Evolutionary conservation across 2,888 invertebrate species (phyloP), one percentile per base, ranked within the genome.

Genomic region (Hanleya hanleyi): DNA sequence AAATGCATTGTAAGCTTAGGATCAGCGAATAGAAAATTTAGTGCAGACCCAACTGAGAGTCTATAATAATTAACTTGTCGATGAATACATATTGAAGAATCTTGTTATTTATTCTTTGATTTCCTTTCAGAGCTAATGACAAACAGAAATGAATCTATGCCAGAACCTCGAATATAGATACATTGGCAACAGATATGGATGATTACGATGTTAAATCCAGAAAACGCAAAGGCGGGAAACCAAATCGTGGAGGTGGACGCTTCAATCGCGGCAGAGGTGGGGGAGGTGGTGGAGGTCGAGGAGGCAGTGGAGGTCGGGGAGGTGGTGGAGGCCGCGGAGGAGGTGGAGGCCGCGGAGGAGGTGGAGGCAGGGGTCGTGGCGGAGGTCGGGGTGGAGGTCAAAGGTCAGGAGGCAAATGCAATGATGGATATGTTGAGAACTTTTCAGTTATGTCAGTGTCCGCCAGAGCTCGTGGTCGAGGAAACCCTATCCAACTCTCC

Each of bases 191-290:
- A n/a, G n/a, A 57, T 26, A 57, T 57, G 2, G 57, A 57, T 57
- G 57, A 57, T 57, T 22, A 57, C 26, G 22, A 57, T 26, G 57
- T 57, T 57, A 32, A 29, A 32, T 15, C 22, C 4, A 70, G 72
- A 4, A 57, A 67, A 22, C 81, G 77, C 26, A 78, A 79, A 65
- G 73, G 81, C 32, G 84, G 84, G 3, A 77, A 78, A 26, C 86
- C 86, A 9, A 87, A 87, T 74, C 69, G 86, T 38, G 87, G 87
- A 7, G 86, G 87, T 2, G 64, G 57, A 4, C 57, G 29, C 26
- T 18, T 26, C 2, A 57, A 57, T 57, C 57, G 29, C 26, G 4
- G 57, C 32, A 22, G 57, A 57, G 29, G 57, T 4, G 7, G 29
- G 22, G 7, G 26, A 22, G 29, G 32, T 22, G 7, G 57, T 4